A percentile compares a stretch with the other conserved stretches of the same genome.
These are phyloP conservation scores for Pipa parva DNA, from an alignment of 2,113 vertebrate species.

Conservation along the genomic window DNA sequence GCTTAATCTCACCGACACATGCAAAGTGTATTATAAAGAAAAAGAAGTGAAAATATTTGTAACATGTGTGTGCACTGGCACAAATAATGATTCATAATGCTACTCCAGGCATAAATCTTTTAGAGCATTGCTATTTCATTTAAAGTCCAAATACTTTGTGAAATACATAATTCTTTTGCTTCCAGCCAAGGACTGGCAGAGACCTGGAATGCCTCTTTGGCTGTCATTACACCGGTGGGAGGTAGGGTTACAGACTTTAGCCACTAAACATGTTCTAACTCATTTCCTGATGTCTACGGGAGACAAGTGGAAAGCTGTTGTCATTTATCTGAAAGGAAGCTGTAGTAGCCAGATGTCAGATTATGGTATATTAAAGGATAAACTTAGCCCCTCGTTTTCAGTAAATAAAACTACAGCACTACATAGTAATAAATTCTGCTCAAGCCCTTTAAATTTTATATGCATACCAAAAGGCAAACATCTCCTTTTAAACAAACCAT, in stretches of 20 bases:
- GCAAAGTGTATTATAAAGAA: no score
- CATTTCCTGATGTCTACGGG: constrained; percentile 33
- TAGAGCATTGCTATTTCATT: neutral
- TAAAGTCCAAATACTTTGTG: neutral
- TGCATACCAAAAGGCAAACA: no score
- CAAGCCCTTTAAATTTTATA: no score
- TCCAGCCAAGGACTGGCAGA: neutral
- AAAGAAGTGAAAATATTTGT: no score
- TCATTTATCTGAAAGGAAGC: constrained; percentile 18
- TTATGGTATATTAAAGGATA: constrained; percentile 5
- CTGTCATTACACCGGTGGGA: neutral
- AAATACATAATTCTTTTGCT: neutral
- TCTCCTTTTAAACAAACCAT: no score
- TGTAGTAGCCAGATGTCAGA: constrained; percentile 10
- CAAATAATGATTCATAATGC: no score
- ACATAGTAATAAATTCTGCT: no score
- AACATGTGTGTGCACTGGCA: no score
- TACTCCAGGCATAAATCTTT: no score
- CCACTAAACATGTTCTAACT: constrained; percentile 8
- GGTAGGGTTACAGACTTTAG: constrained; percentile 7
- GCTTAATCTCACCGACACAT: no score
- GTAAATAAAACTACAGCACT: no score
- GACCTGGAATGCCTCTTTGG: constrained; percentile 11
- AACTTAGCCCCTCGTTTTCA: neutral
- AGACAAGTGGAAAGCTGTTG: constrained; percentile 27